phyloP scores from a whole-genome alignment of 2,797 vertebrate genomes.

The Pseudocheirus occidentalis region DNA sequence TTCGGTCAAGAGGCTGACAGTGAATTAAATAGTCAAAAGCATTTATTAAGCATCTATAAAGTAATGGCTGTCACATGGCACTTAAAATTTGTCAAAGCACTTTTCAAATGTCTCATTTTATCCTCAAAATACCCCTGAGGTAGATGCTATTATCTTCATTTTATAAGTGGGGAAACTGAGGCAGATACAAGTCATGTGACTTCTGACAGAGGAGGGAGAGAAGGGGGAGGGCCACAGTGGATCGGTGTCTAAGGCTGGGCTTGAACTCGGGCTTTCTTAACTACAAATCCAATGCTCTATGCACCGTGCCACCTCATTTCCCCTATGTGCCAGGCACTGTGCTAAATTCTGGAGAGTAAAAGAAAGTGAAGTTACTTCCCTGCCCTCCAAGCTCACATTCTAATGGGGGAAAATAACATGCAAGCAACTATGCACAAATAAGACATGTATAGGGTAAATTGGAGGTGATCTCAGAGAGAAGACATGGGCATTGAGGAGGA shows the following conservation, averaged over 20 bases:
- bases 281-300: neutral
- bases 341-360: neutral
- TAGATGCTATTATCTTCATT: neutral
- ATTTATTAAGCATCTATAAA: neutral
- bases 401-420: neutral
- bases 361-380: neutral
- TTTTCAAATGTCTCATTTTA: neutral
- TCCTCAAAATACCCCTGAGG: neutral
- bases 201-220: neutral
- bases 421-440: neutral
- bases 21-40: neutral
- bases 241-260: neutral
- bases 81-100: neutral
- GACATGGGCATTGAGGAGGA: neutral
- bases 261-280: neutral
- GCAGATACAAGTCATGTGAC: neutral
- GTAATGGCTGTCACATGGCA: neutral
- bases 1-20: neutral
- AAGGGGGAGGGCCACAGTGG: neutral
- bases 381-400: neutral
- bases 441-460: neutral
- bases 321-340: neutral
- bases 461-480: neutral
- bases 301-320: too few relatives aligned
- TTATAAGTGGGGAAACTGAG: neutral